Conservation (phyloP, 2,888 invertebrate species). For the Trypoxylon attenuatum region DNA sequence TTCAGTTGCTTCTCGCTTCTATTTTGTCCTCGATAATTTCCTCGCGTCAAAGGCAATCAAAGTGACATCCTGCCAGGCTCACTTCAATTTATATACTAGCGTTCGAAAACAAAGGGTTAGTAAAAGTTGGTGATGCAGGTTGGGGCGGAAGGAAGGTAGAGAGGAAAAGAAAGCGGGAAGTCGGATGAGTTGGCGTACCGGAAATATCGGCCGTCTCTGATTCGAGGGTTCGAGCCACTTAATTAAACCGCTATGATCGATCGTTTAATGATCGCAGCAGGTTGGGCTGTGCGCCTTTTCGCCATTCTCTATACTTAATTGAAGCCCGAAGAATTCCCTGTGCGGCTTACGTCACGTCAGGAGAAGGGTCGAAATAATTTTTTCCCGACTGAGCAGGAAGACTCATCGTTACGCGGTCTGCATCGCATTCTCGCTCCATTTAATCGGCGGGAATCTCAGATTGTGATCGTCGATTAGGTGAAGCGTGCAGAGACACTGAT, state of each 20-base stretch:
- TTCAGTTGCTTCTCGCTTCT: neutral
- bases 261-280: constrained; percentile 26
- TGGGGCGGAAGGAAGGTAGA: constrained; percentile 6
- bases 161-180: constrained; percentile 15
- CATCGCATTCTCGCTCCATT: neutral
- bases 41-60: too few relatives aligned
- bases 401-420: neutral
- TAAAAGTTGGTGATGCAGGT: constrained; percentile 2
- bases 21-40: neutral
- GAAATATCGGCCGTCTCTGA: constrained; percentile 24
- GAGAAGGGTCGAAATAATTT: constrained; percentile 16
- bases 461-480: neutral
- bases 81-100: too few relatives aligned
- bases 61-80: too few relatives aligned
- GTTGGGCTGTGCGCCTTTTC: constrained; percentile 18
- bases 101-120: too few relatives aligned
- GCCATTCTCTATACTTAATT: constrained; percentile 18
- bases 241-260: constrained; percentile 36
- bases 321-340: constrained; percentile 6
- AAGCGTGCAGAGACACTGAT: neutral
- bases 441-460: neutral
- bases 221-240: constrained; percentile 27
- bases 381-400: neutral
- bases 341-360: constrained; percentile 8
- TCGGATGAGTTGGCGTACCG: constrained; percentile 22